A percentile compares a stretch with the other conserved stretches of the same genome.
Conservation (phyloP, 2,797 vertebrate genomes). For the Oryzias dopingdopingensis region DNA sequence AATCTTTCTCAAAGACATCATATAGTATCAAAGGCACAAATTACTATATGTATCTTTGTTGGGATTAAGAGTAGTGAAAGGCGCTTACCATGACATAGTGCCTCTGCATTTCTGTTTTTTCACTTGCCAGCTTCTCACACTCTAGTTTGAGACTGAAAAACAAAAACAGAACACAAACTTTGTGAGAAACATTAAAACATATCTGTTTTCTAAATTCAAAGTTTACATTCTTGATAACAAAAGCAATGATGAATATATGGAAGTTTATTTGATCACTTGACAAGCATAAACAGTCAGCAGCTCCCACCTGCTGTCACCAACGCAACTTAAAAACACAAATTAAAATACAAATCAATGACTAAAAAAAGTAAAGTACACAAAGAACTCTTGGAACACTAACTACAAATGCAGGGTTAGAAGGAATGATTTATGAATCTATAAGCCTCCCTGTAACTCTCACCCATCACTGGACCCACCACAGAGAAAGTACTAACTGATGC, state of each 20-base stretch:
- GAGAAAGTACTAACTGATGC: slow-evolving; percentile 41
- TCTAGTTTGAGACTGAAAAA: slow-evolving; percentile 92
- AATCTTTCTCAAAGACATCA: slow-evolving; percentile 25
- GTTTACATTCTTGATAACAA: neutral
- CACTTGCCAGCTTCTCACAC: slow-evolving; percentile 96
- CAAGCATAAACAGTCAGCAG: slow-evolving; percentile 4
- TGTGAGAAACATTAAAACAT: neutral
- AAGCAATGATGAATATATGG: too few species aligned
- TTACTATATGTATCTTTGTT: slow-evolving; percentile 7
- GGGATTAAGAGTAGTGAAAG: slow-evolving; percentile 1
- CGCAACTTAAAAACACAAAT: slow-evolving; percentile 21
- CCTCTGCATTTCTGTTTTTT: slow-evolving; percentile 98
- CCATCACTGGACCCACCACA: slow-evolving; percentile 71
- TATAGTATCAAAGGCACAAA: neutral
- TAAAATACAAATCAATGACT: slow-evolving; percentile 2
- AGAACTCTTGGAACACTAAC: slow-evolving; percentile 8
- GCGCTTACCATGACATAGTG: slow-evolving; percentile 95
- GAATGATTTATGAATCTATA: slow-evolving; percentile 72
- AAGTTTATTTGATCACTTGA: too few species aligned
- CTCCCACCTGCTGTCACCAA: slow-evolving; percentile 45
- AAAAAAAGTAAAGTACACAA: slow-evolving; percentile 28
- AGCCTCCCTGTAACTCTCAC: slow-evolving; percentile 80
- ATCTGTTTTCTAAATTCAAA: neutral
- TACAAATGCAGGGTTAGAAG: slow-evolving; percentile 47
- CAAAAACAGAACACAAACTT: slow-evolving; percentile 17